Percentiles rank a stretch among this genome's conserved stretches.
Conservation (phyloP, 2,113 vertebrate species). For the Bolborhynchus lineola region DNA sequence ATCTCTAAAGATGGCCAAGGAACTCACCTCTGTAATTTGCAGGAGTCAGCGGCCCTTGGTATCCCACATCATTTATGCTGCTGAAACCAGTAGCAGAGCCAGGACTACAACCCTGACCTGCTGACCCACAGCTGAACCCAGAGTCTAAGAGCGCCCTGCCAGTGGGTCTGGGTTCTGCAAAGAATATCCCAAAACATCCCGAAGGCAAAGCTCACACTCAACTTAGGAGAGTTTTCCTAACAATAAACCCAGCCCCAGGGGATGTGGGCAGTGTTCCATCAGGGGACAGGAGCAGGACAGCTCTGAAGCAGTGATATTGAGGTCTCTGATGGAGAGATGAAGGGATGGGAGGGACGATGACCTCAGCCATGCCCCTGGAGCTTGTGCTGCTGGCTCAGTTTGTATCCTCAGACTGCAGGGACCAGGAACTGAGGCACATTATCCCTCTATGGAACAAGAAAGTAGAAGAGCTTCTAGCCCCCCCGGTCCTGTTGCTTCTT, state of each 20-base stretch:
- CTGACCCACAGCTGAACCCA: background rate
- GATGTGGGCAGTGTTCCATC: background rate
- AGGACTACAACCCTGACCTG: background rate
- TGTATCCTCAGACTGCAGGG: background rate
- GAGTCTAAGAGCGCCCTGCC: background rate
- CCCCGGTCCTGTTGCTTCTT: background rate
- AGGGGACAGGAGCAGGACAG: background rate
- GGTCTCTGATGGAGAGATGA: background rate
- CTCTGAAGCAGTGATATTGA: fast-evolving
- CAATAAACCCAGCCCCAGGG: background rate
- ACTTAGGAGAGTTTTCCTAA: background rate
- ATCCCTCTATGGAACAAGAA: background rate
- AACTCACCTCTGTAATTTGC: background rate
- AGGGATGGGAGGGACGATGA: background rate
- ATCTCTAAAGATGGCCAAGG: background rate
- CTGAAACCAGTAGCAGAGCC: background rate
- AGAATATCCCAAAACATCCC: background rate
- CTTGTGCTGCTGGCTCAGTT: fast-evolving
- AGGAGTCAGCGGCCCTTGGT: background rate
- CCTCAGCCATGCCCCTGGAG: background rate
- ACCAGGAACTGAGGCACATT: background rate
- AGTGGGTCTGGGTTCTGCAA: background rate
- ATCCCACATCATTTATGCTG: background rate
- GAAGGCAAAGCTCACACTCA: background rate
- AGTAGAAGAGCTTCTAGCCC: background rate